Percentiles rank a stretch among this genome's conserved stretches.
Evolutionary conservation across 2,113 vertebrate species (phyloP).

Genomic region (Pteronura brasiliensis): DNA sequence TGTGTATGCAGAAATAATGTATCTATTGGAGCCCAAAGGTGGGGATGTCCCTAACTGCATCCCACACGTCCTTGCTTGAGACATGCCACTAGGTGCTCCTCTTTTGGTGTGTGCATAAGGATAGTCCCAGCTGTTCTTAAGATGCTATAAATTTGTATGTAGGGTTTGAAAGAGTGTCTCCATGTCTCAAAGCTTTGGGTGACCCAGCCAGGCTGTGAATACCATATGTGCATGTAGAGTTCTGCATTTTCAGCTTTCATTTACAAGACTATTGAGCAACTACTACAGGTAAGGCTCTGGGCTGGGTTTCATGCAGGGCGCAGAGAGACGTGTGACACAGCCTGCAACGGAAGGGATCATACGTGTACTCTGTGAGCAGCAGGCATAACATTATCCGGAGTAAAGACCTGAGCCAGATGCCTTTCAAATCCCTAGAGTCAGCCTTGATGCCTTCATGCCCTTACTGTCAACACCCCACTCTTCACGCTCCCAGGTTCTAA

Average conservation of each 20-base stretch:
- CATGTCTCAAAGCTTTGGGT: neutral
- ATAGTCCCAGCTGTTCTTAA: neutral
- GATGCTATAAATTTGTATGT: neutral
- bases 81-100: neutral
- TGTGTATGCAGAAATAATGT: neutral
- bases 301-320: neutral
- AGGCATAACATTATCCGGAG: neutral
- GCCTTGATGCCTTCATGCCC: neutral
- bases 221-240: neutral
- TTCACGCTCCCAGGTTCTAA: neutral
- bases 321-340: neutral
- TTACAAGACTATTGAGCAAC: neutral
- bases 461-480: neutral
- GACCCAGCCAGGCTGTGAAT: neutral
- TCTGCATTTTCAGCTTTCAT: neutral
- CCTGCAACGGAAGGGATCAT: neutral
- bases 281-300: neutral
- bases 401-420: neutral
- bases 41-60: neutral
- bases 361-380: neutral
- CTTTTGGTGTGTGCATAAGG: neutral
- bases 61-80: neutral
- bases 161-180: neutral
- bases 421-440: neutral
- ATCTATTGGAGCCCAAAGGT: neutral